A percentile compares a stretch with the other conserved stretches of the same genome.
Evolutionary conservation across 2,888 invertebrate species (phyloP).

Genomic region (Trachelus iudaicus): DNA sequence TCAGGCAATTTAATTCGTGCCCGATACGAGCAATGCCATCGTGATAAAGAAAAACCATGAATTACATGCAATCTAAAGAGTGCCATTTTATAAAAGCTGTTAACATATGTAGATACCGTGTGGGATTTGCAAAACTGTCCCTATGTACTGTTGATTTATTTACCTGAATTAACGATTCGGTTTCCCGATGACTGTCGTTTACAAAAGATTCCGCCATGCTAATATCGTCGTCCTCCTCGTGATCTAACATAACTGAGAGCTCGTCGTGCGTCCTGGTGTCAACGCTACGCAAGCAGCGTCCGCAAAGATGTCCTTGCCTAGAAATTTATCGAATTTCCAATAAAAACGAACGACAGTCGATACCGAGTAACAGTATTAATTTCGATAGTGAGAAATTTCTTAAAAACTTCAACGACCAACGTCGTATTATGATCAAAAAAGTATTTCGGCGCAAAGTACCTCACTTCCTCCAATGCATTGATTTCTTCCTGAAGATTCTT

Average conservation of each 20-base stretch:
- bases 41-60: not conserved
- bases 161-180: constrained; percentile 53
- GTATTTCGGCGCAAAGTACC: constrained; percentile 67
- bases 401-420: not conserved
- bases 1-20: not conserved
- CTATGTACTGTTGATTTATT: constrained; percentile 11
- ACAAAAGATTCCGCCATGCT: constrained; percentile 70
- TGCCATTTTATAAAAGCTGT: not conserved
- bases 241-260: constrained; percentile 75
- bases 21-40: not conserved
- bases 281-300: constrained; percentile 79
- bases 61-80: not conserved
- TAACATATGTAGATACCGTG: not conserved
- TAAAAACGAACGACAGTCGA: not conserved
- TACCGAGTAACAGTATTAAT: not conserved
- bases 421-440: not conserved
- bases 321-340: constrained; percentile 23
- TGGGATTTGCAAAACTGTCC: not conserved
- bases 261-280: constrained; percentile 70
- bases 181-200: constrained; percentile 45
- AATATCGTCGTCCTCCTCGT: constrained; percentile 79
- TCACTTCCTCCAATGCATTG: constrained; percentile 85
- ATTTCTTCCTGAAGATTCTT: constrained; percentile 87
- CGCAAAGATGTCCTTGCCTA: constrained; percentile 86
- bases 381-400: not conserved